Evolutionary conservation across 2,113 vertebrate genomes (phyloP).

Genomic region (Campylomormyrus tamandua): DNA sequence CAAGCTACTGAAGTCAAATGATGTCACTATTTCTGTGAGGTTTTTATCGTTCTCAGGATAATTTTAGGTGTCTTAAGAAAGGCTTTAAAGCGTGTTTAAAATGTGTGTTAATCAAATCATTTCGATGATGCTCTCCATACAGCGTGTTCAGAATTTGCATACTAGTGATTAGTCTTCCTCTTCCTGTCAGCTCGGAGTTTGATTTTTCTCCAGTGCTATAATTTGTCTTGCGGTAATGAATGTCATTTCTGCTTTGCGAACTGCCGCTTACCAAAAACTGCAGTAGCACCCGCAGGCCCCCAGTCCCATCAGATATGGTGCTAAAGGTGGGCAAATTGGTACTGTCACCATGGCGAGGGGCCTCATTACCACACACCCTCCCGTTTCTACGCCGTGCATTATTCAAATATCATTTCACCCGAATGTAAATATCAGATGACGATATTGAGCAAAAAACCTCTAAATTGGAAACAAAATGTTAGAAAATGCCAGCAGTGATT

Average conservation of each 20-base stretch:
- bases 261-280: not conserved
- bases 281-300: not conserved
- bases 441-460: not conserved
- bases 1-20: not conserved
- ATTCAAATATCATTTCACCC: not conserved
- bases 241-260: not conserved
- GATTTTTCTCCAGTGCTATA: not conserved
- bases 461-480: slow-evolving; percentile 4
- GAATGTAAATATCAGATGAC: not conserved
- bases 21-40: not conserved
- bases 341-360: not conserved
- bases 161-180: not conserved
- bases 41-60: not conserved
- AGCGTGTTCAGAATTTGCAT: not conserved
- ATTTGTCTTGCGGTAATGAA: not conserved
- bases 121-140: not conserved
- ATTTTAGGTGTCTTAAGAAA: not conserved
- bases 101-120: slow-evolving; percentile 7
- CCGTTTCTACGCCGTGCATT: not conserved
- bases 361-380: not conserved
- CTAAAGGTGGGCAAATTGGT: not conserved
- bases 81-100: not conserved
- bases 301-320: not conserved
- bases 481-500: not conserved
- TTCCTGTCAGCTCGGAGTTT: not conserved